Base-by-base conservation (phyloP, 2,888 invertebrate genomes). In the Sepioteuthis lessoniana region DNA sequence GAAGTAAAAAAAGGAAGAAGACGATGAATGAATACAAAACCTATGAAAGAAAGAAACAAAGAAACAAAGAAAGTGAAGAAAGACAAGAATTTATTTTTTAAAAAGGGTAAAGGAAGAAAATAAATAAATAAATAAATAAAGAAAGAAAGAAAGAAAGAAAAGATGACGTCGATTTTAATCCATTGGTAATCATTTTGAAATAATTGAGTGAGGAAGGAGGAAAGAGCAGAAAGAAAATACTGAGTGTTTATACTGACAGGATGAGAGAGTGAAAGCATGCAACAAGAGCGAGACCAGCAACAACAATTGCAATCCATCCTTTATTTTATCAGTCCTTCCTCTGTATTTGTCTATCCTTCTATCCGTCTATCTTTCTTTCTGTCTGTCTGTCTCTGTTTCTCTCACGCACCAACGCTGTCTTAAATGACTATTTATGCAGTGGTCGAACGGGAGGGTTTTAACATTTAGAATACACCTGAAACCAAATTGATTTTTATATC, bases 401-500 rank as follows among this genome's bases (percentile, higher is more conserved):
- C n/a, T 35, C 35, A 1, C 55, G 25, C 35, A 13, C 4, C n/a
- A 76, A n/a, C 76, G n/a, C n/a, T 13, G 76, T 55, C 55, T 55
- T 25, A 25, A 55, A 76, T n/a, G 76, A n/a, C 55, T n/a, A 10
- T 76, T 76, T n/a, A 10, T 13, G n/a, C 19, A 16, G 76, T 76
- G 76, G 76, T 76, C 76, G n/a, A n/a, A 35, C 13, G 76, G n/a
- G 76, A n/a, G n/a, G n/a, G n/a, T 76, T 76, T 76, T 16, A 76
- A 35, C n/a, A 76, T 35, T 76, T 76, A 76, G 76, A 76, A 76
- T 76, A 76, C 76, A 76, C 35, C n/a, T 76, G n/a, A 76, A 76
- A n/a, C 76, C n/a, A 76, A 76, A 76, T 76, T 35, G 76, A 76
- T 76, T 76, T 76, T 76, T 76, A 76, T 76, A 76, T 76, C 76